A percentile compares a stretch with the other conserved stretches of the same genome.
Conservation (phyloP, 2,797 vertebrate species). For the Sebastes trivittatus region DNA sequence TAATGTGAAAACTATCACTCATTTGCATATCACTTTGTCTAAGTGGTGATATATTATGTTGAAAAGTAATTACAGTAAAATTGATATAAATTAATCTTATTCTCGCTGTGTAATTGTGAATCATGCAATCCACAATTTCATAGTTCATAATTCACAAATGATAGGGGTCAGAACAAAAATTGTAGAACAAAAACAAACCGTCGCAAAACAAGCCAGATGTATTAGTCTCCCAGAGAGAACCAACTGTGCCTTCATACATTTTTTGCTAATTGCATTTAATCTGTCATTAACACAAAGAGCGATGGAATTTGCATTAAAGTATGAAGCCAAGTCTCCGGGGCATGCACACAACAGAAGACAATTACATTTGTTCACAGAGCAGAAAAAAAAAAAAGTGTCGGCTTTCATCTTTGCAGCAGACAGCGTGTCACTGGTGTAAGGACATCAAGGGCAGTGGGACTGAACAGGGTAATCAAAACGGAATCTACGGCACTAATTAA, state of each 20-base stretch:
- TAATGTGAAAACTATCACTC: background rate
- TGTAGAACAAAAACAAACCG: conserved; percentile 6
- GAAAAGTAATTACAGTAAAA: background rate
- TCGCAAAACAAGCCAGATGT: conserved; percentile 28
- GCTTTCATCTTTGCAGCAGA: conserved; percentile 74
- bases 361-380: conserved; percentile 71
- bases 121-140: background rate
- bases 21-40: background rate
- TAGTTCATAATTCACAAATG: background rate
- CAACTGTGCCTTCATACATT: conserved; percentile 40
- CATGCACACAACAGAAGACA: conserved; percentile 74
- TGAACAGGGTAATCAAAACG: conserved; percentile 72
- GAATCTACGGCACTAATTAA: conserved; percentile 76
- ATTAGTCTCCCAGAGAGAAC: conserved; percentile 55
- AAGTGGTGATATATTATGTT: background rate
- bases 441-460: conserved; percentile 69
- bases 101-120: background rate
- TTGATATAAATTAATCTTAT: background rate
- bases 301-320: conserved; percentile 72
- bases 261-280: conserved; percentile 77
- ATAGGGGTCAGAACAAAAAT: conserved; percentile 12
- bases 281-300: conserved; percentile 77
- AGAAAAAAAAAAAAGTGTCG: conserved; percentile 30
- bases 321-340: conserved; percentile 63
- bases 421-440: conserved; percentile 70